These are phyloP conservation scores for Archocentrus centrarchus DNA, from an alignment of 2,113 vertebrate species.

Conservation along the genomic window DNA sequence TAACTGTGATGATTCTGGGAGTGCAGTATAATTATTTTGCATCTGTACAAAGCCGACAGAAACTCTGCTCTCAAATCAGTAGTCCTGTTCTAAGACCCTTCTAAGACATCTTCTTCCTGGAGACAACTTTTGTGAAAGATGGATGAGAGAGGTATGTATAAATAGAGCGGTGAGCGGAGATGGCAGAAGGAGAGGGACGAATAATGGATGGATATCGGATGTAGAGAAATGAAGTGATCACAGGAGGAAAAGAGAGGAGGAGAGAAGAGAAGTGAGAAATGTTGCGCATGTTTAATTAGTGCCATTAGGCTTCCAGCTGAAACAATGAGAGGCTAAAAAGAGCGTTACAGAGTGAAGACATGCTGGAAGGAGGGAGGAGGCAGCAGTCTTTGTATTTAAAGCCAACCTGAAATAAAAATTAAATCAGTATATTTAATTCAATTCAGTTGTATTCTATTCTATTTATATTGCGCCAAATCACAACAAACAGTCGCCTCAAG, in stretches of 20 bases:
- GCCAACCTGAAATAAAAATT: background rate
- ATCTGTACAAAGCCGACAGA: constrained; percentile 20
- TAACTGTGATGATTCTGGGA: background rate
- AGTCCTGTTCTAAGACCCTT: constrained; percentile 35
- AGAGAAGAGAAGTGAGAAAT: constrained; percentile 4
- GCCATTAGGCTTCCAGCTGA: constrained; percentile 34
- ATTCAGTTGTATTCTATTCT: too few species aligned
- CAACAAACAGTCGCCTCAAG: too few species aligned
- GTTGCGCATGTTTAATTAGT: constrained; percentile 54
- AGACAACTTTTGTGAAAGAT: constrained; percentile 65
- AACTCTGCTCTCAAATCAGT: constrained; percentile 41
- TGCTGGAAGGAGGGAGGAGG: background rate
- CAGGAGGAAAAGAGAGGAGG: constrained; percentile 4
- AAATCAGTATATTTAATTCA: background rate
- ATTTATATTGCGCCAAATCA: too few species aligned
- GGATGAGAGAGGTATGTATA: constrained; percentile 68
- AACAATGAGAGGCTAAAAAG: constrained; percentile 33
- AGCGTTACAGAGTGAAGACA: background rate
- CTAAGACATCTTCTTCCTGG: constrained; percentile 25
- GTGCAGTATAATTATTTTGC: background rate
- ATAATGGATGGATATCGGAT: constrained; percentile 64
- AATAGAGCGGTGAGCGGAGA: constrained; percentile 59
- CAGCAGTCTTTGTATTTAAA: background rate
- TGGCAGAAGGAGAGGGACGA: constrained; percentile 21
- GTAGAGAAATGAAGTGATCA: constrained; percentile 41